Conservation (phyloP, 2,113 vertebrate genomes). For the Sialia sialis region DNA sequence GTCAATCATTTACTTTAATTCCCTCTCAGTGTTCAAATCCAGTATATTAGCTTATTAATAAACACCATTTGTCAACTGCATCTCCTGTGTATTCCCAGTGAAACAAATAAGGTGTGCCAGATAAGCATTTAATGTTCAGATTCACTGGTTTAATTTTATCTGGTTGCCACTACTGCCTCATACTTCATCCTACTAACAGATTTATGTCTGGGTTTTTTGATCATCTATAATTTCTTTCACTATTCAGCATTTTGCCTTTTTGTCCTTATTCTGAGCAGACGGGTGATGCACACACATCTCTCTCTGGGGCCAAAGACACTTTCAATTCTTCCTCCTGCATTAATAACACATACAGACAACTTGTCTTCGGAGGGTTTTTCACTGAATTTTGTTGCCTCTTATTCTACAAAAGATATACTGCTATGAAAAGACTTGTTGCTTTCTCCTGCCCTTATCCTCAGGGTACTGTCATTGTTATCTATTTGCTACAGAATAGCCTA, state of each 20-base stretch:
- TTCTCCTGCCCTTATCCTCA: neutral
- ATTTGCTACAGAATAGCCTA: neutral
- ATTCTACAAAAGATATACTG: neutral
- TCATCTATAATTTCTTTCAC: neutral
- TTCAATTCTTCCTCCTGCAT: neutral
- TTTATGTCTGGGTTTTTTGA: neutral
- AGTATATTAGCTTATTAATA: neutral
- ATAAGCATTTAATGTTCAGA: conserved; percentile 7
- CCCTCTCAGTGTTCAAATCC: neutral
- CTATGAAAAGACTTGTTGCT: neutral
- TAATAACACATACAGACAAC: conserved; percentile 10
- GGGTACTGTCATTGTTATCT: conserved; percentile 1
- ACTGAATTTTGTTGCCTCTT: neutral
- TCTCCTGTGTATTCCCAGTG: neutral
- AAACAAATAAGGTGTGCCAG: neutral
- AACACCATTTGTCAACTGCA: neutral
- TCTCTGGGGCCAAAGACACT: neutral
- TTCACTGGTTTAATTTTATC: conserved; percentile 44
- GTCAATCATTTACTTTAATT: neutral
- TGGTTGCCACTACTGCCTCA: neutral
- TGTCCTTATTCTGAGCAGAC: neutral
- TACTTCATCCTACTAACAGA: neutral
- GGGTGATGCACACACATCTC: neutral
- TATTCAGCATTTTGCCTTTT: neutral
- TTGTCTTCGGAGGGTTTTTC: conserved; percentile 6